phyloP scores from a whole-genome alignment of 2,113 vertebrate genomes.

The Illadopsis cleaveri region DNA sequence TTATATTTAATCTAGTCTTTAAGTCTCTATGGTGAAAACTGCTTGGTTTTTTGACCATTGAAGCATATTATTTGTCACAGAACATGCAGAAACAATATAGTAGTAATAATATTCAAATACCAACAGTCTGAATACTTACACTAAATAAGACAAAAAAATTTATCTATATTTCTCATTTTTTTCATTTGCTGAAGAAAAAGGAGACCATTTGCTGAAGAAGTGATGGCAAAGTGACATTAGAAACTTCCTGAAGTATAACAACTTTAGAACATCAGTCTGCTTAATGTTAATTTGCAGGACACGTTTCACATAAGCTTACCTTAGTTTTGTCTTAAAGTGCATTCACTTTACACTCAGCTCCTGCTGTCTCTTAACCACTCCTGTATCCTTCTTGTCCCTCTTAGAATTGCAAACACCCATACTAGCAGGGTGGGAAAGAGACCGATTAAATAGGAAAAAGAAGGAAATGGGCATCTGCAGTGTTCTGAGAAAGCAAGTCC shows the following conservation, averaged over 20 bases:
- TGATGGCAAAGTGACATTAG: not conserved
- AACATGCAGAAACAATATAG: not conserved
- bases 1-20: not conserved
- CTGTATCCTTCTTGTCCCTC: not conserved
- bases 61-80: not conserved
- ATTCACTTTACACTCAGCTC: not conserved
- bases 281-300: not conserved
- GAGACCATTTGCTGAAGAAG: not conserved
- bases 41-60: not conserved
- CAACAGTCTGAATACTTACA: not conserved
- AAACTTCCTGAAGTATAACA: not conserved
- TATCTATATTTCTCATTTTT: not conserved
- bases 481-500: not conserved
- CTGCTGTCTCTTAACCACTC: not conserved
- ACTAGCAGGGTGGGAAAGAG: not conserved
- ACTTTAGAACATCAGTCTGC: accelerated
- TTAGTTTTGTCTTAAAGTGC: not conserved
- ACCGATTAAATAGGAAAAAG: not conserved
- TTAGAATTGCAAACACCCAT: not conserved
- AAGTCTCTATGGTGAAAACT: not conserved
- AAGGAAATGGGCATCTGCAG: not conserved
- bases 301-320: not conserved
- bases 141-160: not conserved
- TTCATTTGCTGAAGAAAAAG: not conserved
- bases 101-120: not conserved